Base-by-base conservation (phyloP, 2,888 invertebrate genomes). In the Agrochola litura region DNA sequence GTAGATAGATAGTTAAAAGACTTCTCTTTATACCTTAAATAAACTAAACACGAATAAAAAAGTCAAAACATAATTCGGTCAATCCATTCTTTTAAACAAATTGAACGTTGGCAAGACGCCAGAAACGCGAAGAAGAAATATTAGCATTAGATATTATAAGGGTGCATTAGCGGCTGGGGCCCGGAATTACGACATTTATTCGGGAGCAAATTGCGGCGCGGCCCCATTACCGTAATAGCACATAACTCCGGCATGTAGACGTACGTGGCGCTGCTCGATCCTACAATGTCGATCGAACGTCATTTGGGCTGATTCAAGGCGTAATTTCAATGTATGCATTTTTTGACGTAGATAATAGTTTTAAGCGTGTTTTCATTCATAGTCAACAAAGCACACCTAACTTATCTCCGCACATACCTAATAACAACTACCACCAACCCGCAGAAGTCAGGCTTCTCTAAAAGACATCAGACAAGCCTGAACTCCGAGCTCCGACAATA, bases 101-200 rank as follows among this genome's bases (percentile, higher is more conserved):
- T 74, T 69, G 77, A 52, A 25, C 61, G 54, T 25, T 69, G 77
- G 73, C 54, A 66, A 74, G 63, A 71, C 1, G 77, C 74, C 81
- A 75, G n/a, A 73, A 81, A 71, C 37, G 66, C 58, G 52, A 76
- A 76, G 49, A 71, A 84, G 81, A 84, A 78, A 86, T 87, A 82
- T 82, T 73, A 86, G 79, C 84, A 82, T 82, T 78, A 76, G 75
- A 81, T 79, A 76, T 76, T 77, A 79, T 73, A 86, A 86, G 77
- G 73, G 70, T 87, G 86, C 79, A 84, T 87, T 87, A 84, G 74
- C 67, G 73, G 63, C 56, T 67, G 65, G 60, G 60, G 30, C 71
- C 60, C 58, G 75, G 65, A 81, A 86, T 84, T 73, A 77, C 86
- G 75, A 83, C 87, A 84, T 87, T 86, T 84, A 78, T 81, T 79